Percentiles rank a stretch among this genome's conserved stretches.
Evolutionary conservation across 2,888 invertebrate species (phyloP).

Genomic region (Tortricodes alternella): DNA sequence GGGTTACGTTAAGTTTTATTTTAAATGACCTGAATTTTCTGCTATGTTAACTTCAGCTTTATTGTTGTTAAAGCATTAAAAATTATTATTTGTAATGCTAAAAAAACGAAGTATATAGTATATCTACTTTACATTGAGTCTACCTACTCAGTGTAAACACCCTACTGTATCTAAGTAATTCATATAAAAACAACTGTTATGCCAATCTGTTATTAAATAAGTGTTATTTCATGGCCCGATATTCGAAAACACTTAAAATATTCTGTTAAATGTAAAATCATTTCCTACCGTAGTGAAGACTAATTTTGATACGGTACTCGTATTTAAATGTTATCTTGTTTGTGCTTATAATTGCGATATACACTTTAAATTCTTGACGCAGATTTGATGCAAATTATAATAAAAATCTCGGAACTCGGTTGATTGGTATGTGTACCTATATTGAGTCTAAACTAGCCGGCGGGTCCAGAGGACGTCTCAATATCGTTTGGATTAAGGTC

Average conservation of each 20-base stretch:
- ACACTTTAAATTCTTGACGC: constrained; percentile 20
- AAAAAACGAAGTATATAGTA: too few relatives aligned
- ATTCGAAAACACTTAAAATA: constrained; percentile 8
- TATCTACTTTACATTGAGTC: too few relatives aligned
- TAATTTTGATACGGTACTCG: constrained; percentile 22
- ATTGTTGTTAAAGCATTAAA: too few relatives aligned
- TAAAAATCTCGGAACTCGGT: background rate
- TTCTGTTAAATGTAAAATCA: constrained; percentile 11
- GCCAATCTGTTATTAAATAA: background rate
- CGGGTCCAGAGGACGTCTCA: constrained; percentile 22
- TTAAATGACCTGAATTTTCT: too few relatives aligned
- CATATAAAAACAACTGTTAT: background rate
- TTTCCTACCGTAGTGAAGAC: background rate
- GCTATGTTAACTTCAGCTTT: too few relatives aligned
- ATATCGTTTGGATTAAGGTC: constrained; percentile 25
- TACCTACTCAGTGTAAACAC: background rate
- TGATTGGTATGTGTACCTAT: background rate
- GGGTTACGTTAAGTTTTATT: background rate
- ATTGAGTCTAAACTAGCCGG: background rate
- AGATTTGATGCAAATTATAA: background rate
- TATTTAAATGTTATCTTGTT: constrained; percentile 6
- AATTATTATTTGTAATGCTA: too few relatives aligned
- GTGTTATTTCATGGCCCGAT: background rate
- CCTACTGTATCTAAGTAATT: background rate
- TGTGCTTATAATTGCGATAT: constrained; percentile 18